These are phyloP conservation scores for Formica aserva DNA, from an alignment of 2,888 invertebrate genomes.

Conservation along the genomic window DNA sequence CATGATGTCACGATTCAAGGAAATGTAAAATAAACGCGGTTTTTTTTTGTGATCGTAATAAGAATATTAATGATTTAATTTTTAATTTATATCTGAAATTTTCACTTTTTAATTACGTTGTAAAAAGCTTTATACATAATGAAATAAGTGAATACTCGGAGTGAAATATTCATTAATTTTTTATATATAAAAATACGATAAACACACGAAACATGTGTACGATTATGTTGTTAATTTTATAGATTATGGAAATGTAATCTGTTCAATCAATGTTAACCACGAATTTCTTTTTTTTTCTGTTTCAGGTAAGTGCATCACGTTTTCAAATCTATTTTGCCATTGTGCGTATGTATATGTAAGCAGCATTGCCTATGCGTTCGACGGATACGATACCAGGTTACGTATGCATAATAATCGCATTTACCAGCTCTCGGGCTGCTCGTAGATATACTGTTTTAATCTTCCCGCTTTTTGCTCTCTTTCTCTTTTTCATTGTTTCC, in stretches of 20 bases:
- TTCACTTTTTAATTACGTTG: background rate
- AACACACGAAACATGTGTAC: background rate
- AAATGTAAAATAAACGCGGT: background rate
- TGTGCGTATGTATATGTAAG: conserved; percentile 40
- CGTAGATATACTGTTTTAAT: conserved; percentile 44
- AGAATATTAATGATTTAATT: background rate
- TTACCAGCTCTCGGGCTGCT: conserved; percentile 29
- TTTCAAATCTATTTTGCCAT: conserved; percentile 47
- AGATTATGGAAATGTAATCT: background rate
- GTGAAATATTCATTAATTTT: conserved; percentile 2
- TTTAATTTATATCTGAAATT: background rate
- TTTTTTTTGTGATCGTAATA: background rate
- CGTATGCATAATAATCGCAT: conserved; percentile 63
- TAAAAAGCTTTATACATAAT: background rate
- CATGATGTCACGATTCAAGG: background rate
- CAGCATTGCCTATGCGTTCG: conserved; percentile 55
- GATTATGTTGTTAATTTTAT: background rate
- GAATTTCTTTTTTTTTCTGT: conserved; percentile 59
- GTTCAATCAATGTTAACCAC: conserved; percentile 7
- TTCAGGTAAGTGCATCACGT: conserved; percentile 77
- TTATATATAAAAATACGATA: background rate
- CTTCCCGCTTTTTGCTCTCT: background rate
- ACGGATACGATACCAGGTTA: conserved; percentile 65
- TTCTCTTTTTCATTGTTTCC: conserved; percentile 1
- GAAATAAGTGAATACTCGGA: background rate